Conservation (phyloP, 2,888 invertebrate species). For the Eulithis testata region DNA sequence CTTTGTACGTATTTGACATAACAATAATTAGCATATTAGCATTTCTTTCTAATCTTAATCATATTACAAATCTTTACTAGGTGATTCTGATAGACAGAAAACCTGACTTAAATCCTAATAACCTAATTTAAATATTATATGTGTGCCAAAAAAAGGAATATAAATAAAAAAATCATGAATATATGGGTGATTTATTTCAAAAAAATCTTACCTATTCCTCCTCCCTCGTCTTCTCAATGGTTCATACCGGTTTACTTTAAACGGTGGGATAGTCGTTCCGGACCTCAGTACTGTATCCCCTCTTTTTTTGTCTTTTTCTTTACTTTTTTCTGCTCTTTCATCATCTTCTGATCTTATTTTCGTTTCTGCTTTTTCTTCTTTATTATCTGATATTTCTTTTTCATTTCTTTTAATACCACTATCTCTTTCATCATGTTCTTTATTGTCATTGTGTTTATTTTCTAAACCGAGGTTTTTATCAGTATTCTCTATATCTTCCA, state of each 20-base stretch:
- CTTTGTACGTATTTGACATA: too few relatives aligned
- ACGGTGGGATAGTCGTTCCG: background rate
- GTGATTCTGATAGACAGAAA: too few relatives aligned
- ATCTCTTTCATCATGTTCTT: slow-evolving; percentile 1
- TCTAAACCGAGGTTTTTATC: background rate
- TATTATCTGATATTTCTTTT: background rate
- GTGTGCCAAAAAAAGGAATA: background rate
- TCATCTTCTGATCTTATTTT: background rate
- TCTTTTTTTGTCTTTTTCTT: background rate
- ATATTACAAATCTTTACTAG: too few relatives aligned
- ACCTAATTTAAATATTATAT: too few relatives aligned
- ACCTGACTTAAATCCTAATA: too few relatives aligned
- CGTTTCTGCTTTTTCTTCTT: background rate
- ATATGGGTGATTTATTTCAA: slow-evolving; percentile 21
- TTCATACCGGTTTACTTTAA: slow-evolving; percentile 11
- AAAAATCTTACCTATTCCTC: slow-evolving; percentile 29
- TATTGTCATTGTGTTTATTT: too few relatives aligned
- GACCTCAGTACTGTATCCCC: slow-evolving; percentile 4
- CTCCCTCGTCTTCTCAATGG: slow-evolving; percentile 4
- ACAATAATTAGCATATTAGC: too few relatives aligned
- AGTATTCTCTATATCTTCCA: background rate
- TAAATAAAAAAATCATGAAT: background rate
- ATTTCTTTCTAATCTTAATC: too few relatives aligned
- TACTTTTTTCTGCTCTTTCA: background rate
- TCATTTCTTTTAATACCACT: background rate